Conservation (phyloP, 2,797 vertebrate species). For the Centropyge bicolor region DNA sequence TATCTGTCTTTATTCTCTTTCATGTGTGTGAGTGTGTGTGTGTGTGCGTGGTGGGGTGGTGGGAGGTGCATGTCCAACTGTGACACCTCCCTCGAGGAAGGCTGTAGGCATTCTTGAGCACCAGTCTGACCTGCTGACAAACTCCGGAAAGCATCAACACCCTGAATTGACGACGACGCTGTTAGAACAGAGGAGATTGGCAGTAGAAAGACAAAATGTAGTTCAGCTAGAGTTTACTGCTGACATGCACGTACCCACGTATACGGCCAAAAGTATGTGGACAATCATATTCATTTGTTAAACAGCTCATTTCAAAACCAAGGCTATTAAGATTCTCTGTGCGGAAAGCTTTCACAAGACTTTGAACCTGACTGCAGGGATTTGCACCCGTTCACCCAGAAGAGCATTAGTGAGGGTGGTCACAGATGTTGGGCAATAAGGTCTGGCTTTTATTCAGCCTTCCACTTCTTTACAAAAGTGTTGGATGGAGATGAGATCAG, state of each 20-base stretch:
- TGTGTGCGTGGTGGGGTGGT: not conserved
- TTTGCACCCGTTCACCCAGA: slow-evolving; percentile 1
- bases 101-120: slow-evolving; percentile 60
- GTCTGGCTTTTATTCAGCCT: not conserved
- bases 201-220: slow-evolving; percentile 65
- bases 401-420: not conserved
- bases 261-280: slow-evolving; percentile 20
- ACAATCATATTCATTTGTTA: slow-evolving; percentile 8
- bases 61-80: slow-evolving; percentile 56
- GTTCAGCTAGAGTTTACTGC: slow-evolving; percentile 78
- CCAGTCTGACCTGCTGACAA: slow-evolving; percentile 74
- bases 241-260: slow-evolving; percentile 37
- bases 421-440: not conserved
- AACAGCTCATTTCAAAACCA: slow-evolving; percentile 19
- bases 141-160: slow-evolving; percentile 73
- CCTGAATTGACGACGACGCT: slow-evolving; percentile 52
- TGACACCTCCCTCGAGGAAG: slow-evolving; percentile 69
- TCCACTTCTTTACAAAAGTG: not conserved
- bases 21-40: slow-evolving; percentile 19
- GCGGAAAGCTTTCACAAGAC: not conserved
- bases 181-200: slow-evolving; percentile 61
- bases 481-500: not conserved
- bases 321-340: not conserved
- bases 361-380: not conserved
- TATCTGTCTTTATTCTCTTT: slow-evolving; percentile 42